Base-by-base conservation (phyloP, 2,797 vertebrate genomes). In the Melanotaenia nigrans region DNA sequence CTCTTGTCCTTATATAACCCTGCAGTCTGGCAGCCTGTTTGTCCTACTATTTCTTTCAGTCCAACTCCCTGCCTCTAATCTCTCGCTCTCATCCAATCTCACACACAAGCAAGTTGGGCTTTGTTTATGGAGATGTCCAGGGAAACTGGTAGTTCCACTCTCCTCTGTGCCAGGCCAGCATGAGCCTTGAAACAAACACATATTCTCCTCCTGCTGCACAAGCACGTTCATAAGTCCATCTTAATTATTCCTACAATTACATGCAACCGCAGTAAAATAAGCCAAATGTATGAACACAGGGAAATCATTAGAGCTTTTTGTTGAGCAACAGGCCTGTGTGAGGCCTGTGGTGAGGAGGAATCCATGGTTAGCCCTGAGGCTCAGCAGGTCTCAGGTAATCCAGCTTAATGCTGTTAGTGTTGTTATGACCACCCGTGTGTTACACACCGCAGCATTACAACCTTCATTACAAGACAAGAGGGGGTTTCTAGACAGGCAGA, bases 1-100 rank as follows among this genome's bases (percentile, higher is more conserved):
- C 85, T 82, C 85, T 77, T 90, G 87, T 90, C 89, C 89, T 92
- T 83, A 87, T 85, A 90, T 92, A 89, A 93, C 86, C 88, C 76
- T 84, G 84, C 3, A 81, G 54, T 77, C 61, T 87, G 79, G 78
- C 78, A 73, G 75, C 65, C 55, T 55, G 65, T 63, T 78, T 18
- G 38, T 75, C 59, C 77, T 54, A 74, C 64, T 81, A 58, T 81
- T 86, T 54, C 63, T 77, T 70, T 65, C 65, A 16, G 36, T 68
- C 81, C 71, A 65, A 73, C 62, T 79, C 71, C 60, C 38, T 75
- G 57, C 51, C 71, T 65, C 61, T 73, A 68, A 68, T 55, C 72
- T 71, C 71, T 73, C 71, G 72, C 81, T 69, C 65, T 51, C 40
- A 53, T 82, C 76, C 69, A 79, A 20, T 80, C 65, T 87, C 76